A percentile compares a stretch with the other conserved stretches of the same genome.
phyloP scores from a whole-genome alignment of 64 coral and sea anemone species.

The Platygyra sinensis region DNA sequence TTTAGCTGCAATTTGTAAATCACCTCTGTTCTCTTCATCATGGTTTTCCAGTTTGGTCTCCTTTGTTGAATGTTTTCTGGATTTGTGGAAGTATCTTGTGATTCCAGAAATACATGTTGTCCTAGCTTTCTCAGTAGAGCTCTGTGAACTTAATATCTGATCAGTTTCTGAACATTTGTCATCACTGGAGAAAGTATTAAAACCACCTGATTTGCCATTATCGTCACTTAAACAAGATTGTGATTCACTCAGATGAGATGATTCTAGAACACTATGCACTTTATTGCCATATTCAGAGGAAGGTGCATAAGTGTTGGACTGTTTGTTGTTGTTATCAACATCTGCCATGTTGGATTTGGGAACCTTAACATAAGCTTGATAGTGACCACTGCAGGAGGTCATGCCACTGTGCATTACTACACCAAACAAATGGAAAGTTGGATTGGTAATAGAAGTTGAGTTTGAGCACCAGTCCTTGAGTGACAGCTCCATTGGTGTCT shows the following conservation, averaged over 20 bases:
- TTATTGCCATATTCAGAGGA: neutral
- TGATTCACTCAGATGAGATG: neutral
- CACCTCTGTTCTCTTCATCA: neutral
- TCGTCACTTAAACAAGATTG: neutral
- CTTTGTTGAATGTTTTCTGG: constrained; percentile 50
- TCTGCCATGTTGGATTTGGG: neutral
- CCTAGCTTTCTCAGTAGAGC: constrained; percentile 15
- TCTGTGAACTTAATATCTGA: neutral
- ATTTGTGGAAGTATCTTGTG: constrained; percentile 70
- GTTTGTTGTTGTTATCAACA: constrained; percentile 16
- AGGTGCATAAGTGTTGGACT: neutral
- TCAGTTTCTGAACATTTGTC: neutral
- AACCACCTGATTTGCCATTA: neutral
- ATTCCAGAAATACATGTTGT: constrained; percentile 73
- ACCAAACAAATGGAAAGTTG: constrained; percentile 85
- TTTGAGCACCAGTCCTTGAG: constrained; percentile 88
- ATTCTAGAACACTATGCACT: neutral
- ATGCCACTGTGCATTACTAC: constrained; percentile 98
- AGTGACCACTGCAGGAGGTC: constrained; percentile 98
- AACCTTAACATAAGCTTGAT: constrained; percentile 89
- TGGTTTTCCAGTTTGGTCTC: neutral
- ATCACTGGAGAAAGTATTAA: neutral
- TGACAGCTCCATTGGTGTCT: constrained; percentile 79
- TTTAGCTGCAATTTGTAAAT: neutral
- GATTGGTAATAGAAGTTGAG: constrained; percentile 11